These are phyloP conservation scores for Leptogaster cylindrica DNA, from an alignment of 2,888 invertebrate species.

Conservation along the genomic window DNA sequence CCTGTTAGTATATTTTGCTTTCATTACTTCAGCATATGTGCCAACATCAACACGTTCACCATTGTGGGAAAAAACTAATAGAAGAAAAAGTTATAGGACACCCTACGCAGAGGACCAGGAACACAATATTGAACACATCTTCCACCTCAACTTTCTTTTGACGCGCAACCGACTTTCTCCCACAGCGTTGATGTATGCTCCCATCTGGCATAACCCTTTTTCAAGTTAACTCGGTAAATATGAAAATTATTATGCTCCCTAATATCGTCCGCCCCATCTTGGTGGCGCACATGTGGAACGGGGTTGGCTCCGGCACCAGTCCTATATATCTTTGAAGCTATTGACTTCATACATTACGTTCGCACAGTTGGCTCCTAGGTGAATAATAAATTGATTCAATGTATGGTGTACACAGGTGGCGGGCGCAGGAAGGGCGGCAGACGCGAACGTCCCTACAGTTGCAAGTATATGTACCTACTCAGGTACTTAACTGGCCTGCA, in stretches of 20 bases:
- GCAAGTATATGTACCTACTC: background rate
- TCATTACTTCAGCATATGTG: constrained; percentile 34
- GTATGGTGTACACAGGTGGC: constrained; percentile 22
- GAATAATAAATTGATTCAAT: constrained; percentile 39
- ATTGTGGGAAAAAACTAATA: constrained; percentile 15
- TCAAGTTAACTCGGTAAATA: constrained; percentile 30
- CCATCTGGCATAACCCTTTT: constrained; percentile 31
- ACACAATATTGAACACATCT: background rate
- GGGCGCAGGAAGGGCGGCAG: background rate
- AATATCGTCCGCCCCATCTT: too few relatives aligned
- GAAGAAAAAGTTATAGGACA: background rate
- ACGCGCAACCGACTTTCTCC: background rate
- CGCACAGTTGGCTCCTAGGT: constrained; percentile 39
- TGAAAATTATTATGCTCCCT: constrained; percentile 37
- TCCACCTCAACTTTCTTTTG: background rate
- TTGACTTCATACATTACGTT: constrained; percentile 38
- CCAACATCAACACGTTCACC: constrained; percentile 8
- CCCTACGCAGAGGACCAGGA: background rate
- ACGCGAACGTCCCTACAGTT: background rate
- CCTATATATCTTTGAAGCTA: constrained; percentile 27
- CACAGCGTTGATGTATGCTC: constrained; percentile 5
- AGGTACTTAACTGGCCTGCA: background rate
- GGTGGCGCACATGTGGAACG: background rate
- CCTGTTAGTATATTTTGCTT: constrained; percentile 1
- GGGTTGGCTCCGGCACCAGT: background rate